Evolutionary conservation across 2,797 vertebrate genomes (phyloP).

Genomic region (Rhynchonycteris naso): DNA sequence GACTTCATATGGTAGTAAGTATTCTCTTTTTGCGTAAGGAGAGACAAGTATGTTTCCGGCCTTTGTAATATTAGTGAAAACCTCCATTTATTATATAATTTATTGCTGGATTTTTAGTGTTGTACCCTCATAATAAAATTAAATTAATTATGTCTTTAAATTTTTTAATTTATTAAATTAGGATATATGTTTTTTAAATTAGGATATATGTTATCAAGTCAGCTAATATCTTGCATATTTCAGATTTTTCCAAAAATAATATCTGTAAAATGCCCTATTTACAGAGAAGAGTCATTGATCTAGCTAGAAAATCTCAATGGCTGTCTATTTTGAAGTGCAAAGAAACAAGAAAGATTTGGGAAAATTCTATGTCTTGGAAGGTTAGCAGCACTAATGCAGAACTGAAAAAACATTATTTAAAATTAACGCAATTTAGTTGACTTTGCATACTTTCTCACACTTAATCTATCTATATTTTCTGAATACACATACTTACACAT

Average conservation of each 20-base stretch:
- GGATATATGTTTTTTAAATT: background rate
- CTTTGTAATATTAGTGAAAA: background rate
- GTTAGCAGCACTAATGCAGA: background rate
- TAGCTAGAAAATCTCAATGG: background rate
- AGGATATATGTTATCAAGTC: background rate
- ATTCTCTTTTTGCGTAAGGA: slow-evolving; percentile 43
- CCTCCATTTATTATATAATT: background rate
- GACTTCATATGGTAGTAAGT: background rate
- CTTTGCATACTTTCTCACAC: slow-evolving; percentile 1
- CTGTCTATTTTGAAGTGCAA: slow-evolving; percentile 2
- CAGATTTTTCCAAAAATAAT: slow-evolving; percentile 30
- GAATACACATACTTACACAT: background rate
- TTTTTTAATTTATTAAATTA: too few species aligned
- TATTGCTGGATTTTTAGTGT: background rate
- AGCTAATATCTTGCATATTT: background rate
- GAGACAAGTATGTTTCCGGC: background rate
- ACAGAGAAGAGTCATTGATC: background rate
- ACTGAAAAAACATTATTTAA: slow-evolving; percentile 41
- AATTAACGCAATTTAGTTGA: background rate
- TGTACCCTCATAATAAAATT: background rate
- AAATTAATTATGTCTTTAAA: background rate
- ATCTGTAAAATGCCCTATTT: slow-evolving; percentile 18
- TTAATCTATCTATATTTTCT: background rate
- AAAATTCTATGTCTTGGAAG: background rate
- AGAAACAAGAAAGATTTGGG: background rate